Evolutionary conservation across 2,797 vertebrate species (phyloP), one percentile per base, ranked within the genome.

Genomic region (Enteromius viviparus): DNA sequence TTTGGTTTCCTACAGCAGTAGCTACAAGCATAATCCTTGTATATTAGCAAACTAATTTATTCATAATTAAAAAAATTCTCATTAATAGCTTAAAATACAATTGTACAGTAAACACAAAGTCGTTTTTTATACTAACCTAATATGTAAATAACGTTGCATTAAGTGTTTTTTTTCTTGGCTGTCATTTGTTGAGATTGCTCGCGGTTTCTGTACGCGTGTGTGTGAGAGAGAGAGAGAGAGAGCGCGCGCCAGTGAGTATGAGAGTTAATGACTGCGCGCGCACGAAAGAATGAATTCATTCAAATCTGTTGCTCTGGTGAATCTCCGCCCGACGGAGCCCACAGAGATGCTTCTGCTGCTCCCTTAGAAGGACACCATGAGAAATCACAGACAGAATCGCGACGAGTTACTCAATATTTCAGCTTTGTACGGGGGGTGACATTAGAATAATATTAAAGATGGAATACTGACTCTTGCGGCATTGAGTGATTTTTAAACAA

Each of bases 291-390:
- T 77, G 64, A 72, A 77, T 87, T 87, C 60, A 85, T 84, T 87
- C 76, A 86, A 85, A 89, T 87, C 84, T 87, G 87, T 89, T 84
- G 86, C 82, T 83, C 68, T 84, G 83, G 69, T 89, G 78, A 87
- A 89, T 87, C 85, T 88, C 85, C 72, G 12, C 64, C 76, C 82
- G 86, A 81, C 82, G 81, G 60, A 78, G 76, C 29, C 29, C 21
- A 34, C 12, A 77, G 62, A 76, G 68, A 7, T 45, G 40, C 66
- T 83, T 76, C 76, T 84, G 75, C 64, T 78, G 84, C 32, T 80
- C 14, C 65, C 34, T 47, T 69, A 81, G 71, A 64, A 80, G 74
- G 29, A 62, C 72, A 78, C 62, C 42, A 53, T 84, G 81, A 78
- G 26, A 76, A 60, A 68, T 40, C 72, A 74, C 74, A 81, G 82